Base-by-base conservation (phyloP, 2,888 invertebrate genomes). In the Melipona bicolor region DNA sequence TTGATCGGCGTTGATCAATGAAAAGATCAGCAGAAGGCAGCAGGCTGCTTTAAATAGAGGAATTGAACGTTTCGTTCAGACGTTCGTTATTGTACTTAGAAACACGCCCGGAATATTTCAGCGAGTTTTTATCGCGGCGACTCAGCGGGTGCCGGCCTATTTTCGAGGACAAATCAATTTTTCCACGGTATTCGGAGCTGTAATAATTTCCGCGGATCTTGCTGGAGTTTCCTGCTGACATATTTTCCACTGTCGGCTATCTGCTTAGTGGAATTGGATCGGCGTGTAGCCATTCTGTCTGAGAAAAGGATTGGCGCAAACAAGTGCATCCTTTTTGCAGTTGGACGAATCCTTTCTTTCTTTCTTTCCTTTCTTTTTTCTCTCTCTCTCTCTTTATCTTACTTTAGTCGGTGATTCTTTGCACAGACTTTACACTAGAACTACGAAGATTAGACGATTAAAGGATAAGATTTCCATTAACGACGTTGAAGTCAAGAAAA, bases 141-240 rank as follows among this genome's bases (percentile, higher is more conserved):
- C 27, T 56, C 32, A 32, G 65, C 43, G 75, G 70, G 54, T 61
- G 75, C 17, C 71, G 81, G 70, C 71, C 82, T 75, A 82, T 81
- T 82, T 82, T 75, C 75, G 81, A 75, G 82, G 49, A 67, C 82
- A 52, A 75, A 82, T 82, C 64, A 74, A 82, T 76, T 80, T 75
- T 82, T 82, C 82, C 67, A 59, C 70, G 74, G 52, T 67, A 65
- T 65, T 70, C 68, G 69, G 56, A 52, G 80, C 36, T 52, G 54
- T 43, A 27, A 65, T 75, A 71, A 82, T 82, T 75, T 64, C 75
- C 70, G 32, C 65, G 64, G 68, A 21, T 81, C 68, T 78, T 61
- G 79, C 68, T 36, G n/a, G n/a, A n/a, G 52, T 62, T 76, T 68
- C 50, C 64, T 43, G 67, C 71, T 68, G 68, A 76, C 81, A 79